Evolutionary conservation across 2,113 vertebrate genomes (phyloP).

Genomic region (Etia nguti): DNA sequence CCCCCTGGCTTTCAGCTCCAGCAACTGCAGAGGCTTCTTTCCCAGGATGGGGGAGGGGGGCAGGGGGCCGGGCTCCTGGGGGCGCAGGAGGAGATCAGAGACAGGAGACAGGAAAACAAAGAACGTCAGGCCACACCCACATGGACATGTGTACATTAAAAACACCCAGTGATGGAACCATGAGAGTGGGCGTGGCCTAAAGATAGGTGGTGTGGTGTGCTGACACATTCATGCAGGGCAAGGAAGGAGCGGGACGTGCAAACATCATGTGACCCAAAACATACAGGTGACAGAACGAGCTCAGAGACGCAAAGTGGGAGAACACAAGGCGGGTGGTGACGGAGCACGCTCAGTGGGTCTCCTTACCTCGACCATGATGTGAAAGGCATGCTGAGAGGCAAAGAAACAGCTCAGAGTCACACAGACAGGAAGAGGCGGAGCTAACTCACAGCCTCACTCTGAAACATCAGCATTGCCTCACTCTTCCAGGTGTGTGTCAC

Average conservation of each 20-base stretch:
- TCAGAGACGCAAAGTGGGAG: not conserved
- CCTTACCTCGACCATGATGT: conserved; percentile 98
- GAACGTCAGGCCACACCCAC: not conserved
- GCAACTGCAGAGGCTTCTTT: conserved; percentile 86
- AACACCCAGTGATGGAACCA: not conserved
- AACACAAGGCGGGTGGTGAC: not conserved
- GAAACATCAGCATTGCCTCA: not conserved
- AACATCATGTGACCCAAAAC: not conserved
- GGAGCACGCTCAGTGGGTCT: not conserved
- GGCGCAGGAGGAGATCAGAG: not conserved
- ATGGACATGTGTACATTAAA: not conserved
- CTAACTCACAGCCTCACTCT: not conserved
- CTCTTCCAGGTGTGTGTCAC: not conserved
- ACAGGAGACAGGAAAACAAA: not conserved
- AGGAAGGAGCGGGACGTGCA: not conserved
- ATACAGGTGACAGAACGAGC: not conserved
- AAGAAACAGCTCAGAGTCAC: conserved; percentile 45
- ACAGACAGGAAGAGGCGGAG: not conserved
- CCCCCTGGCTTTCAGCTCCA: conserved; percentile 91
- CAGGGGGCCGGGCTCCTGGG: conserved; percentile 81
- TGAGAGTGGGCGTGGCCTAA: not conserved
- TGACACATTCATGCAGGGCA: not conserved
- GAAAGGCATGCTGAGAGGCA: conserved; percentile 92
- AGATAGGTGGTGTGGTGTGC: not conserved
- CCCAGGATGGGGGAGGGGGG: conserved; percentile 87